Conservation (phyloP, 2,113 vertebrate genomes). For the Bubo bubo region DNA sequence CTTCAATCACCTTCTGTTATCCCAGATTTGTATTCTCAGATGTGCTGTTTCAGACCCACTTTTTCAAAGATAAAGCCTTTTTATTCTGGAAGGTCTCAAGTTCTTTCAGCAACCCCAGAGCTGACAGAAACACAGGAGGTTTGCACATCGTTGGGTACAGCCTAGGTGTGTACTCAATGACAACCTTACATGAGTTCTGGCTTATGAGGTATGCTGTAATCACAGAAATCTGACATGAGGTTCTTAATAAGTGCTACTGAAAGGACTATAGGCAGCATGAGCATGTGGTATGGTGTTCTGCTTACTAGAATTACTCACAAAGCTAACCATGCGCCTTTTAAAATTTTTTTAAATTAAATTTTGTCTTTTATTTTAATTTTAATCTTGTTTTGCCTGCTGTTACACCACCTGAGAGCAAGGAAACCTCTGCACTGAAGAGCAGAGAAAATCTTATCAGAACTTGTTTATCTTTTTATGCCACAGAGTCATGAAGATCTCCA, state of each 20-base stretch:
- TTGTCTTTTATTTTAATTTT: background rate
- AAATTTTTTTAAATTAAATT: background rate
- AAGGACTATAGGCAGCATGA: background rate
- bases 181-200: background rate
- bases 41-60: background rate
- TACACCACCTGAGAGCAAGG: background rate
- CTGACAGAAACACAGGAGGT: background rate
- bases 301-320: background rate
- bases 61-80: background rate
- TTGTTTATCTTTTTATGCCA: background rate
- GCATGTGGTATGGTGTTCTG: background rate
- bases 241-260: background rate
- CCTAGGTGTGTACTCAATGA: background rate
- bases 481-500: background rate
- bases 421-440: background rate
- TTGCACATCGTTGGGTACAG: background rate
- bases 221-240: background rate
- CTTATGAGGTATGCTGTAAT: background rate
- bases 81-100: background rate
- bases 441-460: background rate
- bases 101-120: background rate
- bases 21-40: background rate
- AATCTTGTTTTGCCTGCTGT: background rate
- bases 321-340: background rate
- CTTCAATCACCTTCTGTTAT: accelerated